Percentiles rank a stretch among this genome's conserved stretches.
Conservation (phyloP, 2,888 invertebrate genomes). For the Rhodophaea formosa region DNA sequence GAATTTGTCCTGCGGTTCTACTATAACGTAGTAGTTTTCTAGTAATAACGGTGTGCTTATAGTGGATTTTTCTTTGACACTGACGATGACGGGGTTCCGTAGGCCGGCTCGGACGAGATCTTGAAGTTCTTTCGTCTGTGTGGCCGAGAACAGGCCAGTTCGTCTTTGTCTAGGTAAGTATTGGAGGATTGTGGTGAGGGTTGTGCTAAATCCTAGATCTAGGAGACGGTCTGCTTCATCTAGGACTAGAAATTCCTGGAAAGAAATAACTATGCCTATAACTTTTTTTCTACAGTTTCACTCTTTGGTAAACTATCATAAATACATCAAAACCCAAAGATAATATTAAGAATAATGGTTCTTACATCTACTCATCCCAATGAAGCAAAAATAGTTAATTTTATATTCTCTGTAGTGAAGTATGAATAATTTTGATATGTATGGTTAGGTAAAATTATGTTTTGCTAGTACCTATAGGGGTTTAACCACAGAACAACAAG, state of each 20-base stretch:
- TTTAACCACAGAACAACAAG: too few relatives aligned
- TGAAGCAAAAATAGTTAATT: too few relatives aligned
- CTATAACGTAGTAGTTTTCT: conserved; percentile 90
- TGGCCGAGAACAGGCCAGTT: conserved; percentile 99
- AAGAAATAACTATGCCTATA: too few relatives aligned
- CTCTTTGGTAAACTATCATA: too few relatives aligned
- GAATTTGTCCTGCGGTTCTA: conserved; percentile 90
- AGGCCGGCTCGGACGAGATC: conserved; percentile 96
- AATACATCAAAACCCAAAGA: too few relatives aligned
- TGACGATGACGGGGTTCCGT: conserved; percentile 94
- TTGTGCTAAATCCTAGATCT: conserved; percentile 94
- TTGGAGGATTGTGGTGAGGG: conserved; percentile 92
- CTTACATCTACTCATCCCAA: too few relatives aligned
- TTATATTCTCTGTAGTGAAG: too few relatives aligned
- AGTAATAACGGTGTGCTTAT: conserved; percentile 87
- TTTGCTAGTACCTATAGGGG: too few relatives aligned
- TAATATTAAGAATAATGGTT: too few relatives aligned
- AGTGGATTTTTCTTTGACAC: conserved; percentile 92
- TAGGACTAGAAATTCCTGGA: conserved; percentile 92
- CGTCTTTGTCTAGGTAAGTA: conserved; percentile 95
- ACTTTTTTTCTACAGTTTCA: too few relatives aligned
- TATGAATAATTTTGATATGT: too few relatives aligned
- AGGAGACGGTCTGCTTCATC: conserved; percentile 98
- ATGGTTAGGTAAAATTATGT: too few relatives aligned
- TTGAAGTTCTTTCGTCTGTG: conserved; percentile 96